A percentile compares a stretch with the other conserved stretches of the same genome.
These are phyloP conservation scores for Syndactyla subalaris DNA, from an alignment of 2,797 vertebrate genomes.

Conservation along the genomic window DNA sequence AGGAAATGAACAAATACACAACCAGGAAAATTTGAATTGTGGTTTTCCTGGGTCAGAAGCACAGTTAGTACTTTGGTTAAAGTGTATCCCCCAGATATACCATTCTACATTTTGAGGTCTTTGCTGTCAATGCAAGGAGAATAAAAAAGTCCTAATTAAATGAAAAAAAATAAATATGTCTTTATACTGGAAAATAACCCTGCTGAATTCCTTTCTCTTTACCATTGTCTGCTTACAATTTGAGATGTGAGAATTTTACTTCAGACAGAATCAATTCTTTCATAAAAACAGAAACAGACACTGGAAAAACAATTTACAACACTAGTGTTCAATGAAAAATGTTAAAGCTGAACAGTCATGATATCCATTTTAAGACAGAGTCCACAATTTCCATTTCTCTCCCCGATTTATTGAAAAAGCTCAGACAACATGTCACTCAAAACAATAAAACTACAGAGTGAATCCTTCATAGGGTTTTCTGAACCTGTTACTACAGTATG, in stretches of 20 bases:
- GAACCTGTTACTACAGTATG: not conserved
- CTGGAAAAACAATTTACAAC: not conserved
- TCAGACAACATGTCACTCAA: not conserved
- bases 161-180: not conserved
- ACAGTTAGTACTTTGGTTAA: not conserved
- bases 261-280: not conserved
- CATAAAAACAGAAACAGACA: not conserved
- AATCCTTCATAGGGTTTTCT: not conserved
- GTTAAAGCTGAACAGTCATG: not conserved
- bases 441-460: not conserved
- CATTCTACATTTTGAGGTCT: not conserved
- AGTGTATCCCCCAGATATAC: not conserved
- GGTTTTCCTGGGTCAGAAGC: conserved; percentile 35
- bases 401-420: not conserved
- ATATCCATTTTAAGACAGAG: not conserved
- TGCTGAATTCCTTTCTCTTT: not conserved
- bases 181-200: not conserved
- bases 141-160: not conserved
- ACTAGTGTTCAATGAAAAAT: not conserved
- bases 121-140: not conserved
- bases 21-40: conserved; percentile 12
- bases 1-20: conserved; percentile 31
- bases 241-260: not conserved
- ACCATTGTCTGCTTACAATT: not conserved
- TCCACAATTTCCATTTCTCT: not conserved